Evolutionary conservation across 2,797 vertebrate species (phyloP), one percentile per base, ranked within the genome.

Genomic region (Vireo griseus): DNA sequence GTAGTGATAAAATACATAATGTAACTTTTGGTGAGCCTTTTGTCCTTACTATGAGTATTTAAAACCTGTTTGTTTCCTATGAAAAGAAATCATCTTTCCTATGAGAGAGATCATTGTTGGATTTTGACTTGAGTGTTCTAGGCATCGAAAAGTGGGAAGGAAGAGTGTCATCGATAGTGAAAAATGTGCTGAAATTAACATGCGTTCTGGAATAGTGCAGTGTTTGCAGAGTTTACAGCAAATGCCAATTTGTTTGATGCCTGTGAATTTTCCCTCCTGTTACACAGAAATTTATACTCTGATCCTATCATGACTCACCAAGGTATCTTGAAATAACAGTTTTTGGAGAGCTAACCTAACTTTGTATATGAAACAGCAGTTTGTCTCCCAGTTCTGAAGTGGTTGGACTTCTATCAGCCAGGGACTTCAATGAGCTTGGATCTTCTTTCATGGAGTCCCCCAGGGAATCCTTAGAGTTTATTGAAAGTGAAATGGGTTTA

Each of bases 361-460:
- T 78, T 94, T 58, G 31, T 85, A 55, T 84, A 76, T 88, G 75
- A 92, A 87, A 91, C 54, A 82, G 44, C 35, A 83, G 66, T 79
- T 75, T 0, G 7, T 76, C 40, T 93, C 82, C 25, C 25, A 78
- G 68, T 95, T 96, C 74, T 95, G 62, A 96, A 97, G 59, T 15
- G 7, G 24, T 12, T 86, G 51, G 75, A 54, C n/a, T 83, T 87
- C 12, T 80, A 55, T 95, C 91, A 85, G 45, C 82, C 59, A 90
- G 79, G 24, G 37, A 50, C 93, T 95, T 97, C 84, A 95, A 94
- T 97, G 81, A 79, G 71, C 66, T 66, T 51, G 66, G 42, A 77
- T 89, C 10, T 92, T 52, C 66, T 75, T 97, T 94, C 55, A 92
- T 72, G 26, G 31, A 62, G 45, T 47, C 73, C 80, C 73, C 66